A percentile compares a stretch with the other conserved stretches of the same genome.
These are phyloP conservation scores for Apamea sordens DNA, from an alignment of 2,888 invertebrate genomes.

Conservation along the genomic window DNA sequence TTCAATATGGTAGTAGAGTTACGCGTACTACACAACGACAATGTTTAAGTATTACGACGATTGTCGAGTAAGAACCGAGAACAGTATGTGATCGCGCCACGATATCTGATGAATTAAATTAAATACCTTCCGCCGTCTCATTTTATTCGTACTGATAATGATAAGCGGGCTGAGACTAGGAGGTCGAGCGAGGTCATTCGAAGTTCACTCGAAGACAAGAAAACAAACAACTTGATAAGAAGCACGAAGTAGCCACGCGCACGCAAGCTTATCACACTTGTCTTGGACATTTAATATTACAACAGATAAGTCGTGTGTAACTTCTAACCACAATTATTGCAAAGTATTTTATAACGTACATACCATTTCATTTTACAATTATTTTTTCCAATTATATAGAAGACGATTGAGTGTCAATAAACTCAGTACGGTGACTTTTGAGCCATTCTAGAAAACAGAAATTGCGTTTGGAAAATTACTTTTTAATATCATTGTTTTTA, in stretches of 20 bases:
- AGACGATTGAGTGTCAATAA: not conserved
- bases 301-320: conserved; percentile 51
- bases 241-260: conserved; percentile 87
- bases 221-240: conserved; percentile 88
- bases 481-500: not conserved
- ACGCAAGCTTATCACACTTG: conserved; percentile 76
- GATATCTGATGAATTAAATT: conserved; percentile 80
- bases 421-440: not conserved
- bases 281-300: conserved; percentile 54
- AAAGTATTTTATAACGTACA: conserved; percentile 44
- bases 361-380: conserved; percentile 64
- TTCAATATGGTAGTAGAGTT: conserved; percentile 58
- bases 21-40: conserved; percentile 55
- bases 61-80: conserved; percentile 45
- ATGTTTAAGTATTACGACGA: conserved; percentile 39
- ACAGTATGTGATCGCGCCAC: conserved; percentile 75
- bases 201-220: conserved; percentile 85
- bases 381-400: not conserved
- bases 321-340: conserved; percentile 31
- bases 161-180: conserved; percentile 86
- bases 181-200: conserved; percentile 89
- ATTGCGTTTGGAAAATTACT: not conserved
- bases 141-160: conserved; percentile 87
- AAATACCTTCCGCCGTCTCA: conserved; percentile 84
- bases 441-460: conserved; percentile 7